Evolutionary conservation across 2,113 vertebrate genomes (phyloP).

Genomic region (Pseudonaja textilis): DNA sequence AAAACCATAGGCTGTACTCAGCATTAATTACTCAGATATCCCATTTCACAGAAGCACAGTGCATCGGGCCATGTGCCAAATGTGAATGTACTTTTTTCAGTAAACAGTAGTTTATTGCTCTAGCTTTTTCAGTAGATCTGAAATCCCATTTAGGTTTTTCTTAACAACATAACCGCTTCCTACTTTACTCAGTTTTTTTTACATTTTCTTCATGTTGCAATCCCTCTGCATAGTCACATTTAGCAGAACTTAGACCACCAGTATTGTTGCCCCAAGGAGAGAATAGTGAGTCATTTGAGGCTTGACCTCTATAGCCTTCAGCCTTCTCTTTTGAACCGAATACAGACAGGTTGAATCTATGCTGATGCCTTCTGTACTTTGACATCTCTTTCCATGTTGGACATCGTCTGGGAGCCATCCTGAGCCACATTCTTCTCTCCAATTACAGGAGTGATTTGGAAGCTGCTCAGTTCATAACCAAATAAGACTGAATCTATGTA

Average conservation of each 20-base stretch:
- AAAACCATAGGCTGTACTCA: background rate
- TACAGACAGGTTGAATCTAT: background rate
- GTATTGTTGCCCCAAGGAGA: background rate
- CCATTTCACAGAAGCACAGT: background rate
- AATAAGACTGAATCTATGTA: background rate
- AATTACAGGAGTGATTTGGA: background rate
- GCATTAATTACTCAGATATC: conserved; percentile 15
- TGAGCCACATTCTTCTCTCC: background rate
- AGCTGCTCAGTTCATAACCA: background rate
- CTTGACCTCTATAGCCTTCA: background rate
- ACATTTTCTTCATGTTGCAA: background rate
- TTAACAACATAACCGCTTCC: background rate
- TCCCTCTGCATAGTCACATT: background rate
- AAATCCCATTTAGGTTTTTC: background rate
- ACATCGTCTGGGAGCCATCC: background rate
- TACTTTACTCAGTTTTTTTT: background rate
- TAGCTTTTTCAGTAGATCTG: background rate
- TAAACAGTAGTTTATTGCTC: conserved; percentile 11
- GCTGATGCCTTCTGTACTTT: background rate
- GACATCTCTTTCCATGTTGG: background rate
- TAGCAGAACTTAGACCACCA: background rate
- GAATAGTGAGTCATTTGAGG: background rate
- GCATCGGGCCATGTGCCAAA: background rate
- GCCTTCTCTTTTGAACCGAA: background rate
- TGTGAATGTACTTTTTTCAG: background rate